Evolutionary conservation across 2,888 invertebrate species (phyloP), one percentile per base, ranked within the genome.

Genomic region (Cantharis flavilabris): DNA sequence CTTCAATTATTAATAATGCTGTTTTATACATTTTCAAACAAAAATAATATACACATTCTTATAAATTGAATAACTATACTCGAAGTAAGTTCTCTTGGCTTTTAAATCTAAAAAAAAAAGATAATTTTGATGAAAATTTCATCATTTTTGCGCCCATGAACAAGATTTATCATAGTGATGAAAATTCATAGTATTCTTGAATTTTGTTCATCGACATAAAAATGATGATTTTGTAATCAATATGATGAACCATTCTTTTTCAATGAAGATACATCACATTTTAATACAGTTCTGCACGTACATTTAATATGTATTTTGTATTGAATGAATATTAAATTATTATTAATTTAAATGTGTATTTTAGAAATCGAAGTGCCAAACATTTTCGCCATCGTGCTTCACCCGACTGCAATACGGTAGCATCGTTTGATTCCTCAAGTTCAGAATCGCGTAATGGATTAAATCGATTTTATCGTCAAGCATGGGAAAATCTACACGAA

Each of bases 401-500:
- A 10, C 95, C 96, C 49, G 97, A 97, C 88, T 96, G 96, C 90
- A 96, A 96, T 89, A 97, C 97, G 33, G 96, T 96, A 77, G 96
- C 96, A 71, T 96, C 97, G 16, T 94, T 96, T 86, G 96, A 95
- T 87, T 96, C 96, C 72, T 95, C 96, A 71, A 95, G 95, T 71
- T 95, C 96, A 0, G 96, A 96, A 85, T 96, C 95, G 9, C 92
- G 95, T 71, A 92, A 93, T 84, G 92, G 92, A 16, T 90, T 97
- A 79, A 97, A 96, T 87, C 92, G 96, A 77, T 97, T 96, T 89
- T 97, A 97, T 89, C 92, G 96, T 28, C 95, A 96, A 87, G 97
- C 97, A 3, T 97, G 97, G 97, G 97, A 97, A 87, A 96, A 97
- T 87, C 91, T 97, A 3, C 96, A 96, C 87, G 96, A 96, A 87